Conservation (phyloP, 2,797 vertebrate genomes). For the Melopsittacus undulatus region DNA sequence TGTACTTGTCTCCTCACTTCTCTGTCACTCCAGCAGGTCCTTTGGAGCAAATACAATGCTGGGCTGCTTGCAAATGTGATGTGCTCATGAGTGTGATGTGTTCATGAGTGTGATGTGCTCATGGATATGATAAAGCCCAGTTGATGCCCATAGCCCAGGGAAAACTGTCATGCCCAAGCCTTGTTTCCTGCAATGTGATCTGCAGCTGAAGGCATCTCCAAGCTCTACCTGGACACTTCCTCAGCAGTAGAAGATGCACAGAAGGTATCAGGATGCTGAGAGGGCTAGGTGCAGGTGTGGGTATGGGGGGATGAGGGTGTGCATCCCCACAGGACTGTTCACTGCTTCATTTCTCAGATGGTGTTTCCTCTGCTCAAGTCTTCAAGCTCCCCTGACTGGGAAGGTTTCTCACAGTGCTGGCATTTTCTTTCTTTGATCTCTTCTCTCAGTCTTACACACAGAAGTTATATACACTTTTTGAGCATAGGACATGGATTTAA, state of each 20-base stretch:
- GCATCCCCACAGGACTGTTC: accelerated
- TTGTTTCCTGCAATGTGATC: not conserved
- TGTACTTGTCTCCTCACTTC: not conserved
- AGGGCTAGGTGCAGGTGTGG: too few relatives aligned
- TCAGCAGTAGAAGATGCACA: not conserved
- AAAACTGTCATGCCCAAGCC: not conserved
- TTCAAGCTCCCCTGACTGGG: not conserved
- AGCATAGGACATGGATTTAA: not conserved
- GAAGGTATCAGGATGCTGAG: not conserved
- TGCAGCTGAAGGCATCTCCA: not conserved
- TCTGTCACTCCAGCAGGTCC: not conserved
- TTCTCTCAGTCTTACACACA: not conserved
- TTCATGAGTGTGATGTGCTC: not conserved
- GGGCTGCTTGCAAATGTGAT: not conserved
- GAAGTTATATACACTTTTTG: not conserved
- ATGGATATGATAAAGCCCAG: not conserved
- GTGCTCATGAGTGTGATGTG: not conserved
- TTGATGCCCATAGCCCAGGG: accelerated
- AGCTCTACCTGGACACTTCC: not conserved
- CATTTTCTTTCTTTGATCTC: not conserved
- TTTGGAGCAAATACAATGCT: not conserved
- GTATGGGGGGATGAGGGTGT: accelerated
- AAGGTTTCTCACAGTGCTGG: not conserved
- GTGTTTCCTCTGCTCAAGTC: not conserved
- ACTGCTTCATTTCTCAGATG: not conserved